These are phyloP conservation scores for Pygocentrus nattereri DNA, from an alignment of 2,797 vertebrate genomes.

Conservation along the genomic window DNA sequence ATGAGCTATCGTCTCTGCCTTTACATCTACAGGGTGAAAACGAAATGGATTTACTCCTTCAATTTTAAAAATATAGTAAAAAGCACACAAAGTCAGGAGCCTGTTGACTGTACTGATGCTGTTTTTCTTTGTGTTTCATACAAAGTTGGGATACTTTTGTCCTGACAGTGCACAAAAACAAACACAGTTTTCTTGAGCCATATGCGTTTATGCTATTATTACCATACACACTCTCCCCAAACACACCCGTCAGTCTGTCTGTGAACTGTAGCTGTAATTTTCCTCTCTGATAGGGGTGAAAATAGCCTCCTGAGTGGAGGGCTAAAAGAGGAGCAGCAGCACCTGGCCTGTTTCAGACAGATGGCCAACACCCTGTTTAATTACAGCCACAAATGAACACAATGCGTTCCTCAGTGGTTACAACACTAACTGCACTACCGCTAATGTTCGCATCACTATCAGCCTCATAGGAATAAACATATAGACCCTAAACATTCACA, in stretches of 20 bases:
- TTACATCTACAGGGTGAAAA: too few species aligned
- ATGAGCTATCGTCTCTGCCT: too few species aligned
- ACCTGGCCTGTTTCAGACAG: slow-evolving; percentile 75
- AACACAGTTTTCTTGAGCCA: too few species aligned
- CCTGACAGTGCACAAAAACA: too few species aligned
- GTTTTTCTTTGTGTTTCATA: too few species aligned
- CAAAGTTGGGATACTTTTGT: not conserved
- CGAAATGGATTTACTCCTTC: too few species aligned
- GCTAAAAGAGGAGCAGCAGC: slow-evolving; percentile 59
- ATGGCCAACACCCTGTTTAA: slow-evolving; percentile 66
- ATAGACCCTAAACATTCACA: too few species aligned
- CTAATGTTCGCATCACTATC: slow-evolving; percentile 25
- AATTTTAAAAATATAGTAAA: too few species aligned
- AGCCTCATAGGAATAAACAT: not conserved
- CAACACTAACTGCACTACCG: slow-evolving; percentile 6
- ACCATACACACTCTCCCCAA: not conserved
- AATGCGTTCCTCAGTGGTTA: slow-evolving; percentile 38
- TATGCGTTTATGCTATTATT: too few species aligned
- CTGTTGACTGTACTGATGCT: too few species aligned
- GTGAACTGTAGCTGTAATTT: slow-evolving; percentile 64
- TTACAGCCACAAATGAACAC: slow-evolving; percentile 42
- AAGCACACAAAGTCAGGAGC: too few species aligned
- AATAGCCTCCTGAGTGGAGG: slow-evolving; percentile 69
- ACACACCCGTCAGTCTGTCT: not conserved
- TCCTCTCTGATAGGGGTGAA: slow-evolving; percentile 61